These are phyloP conservation scores for Azemiops feae DNA, from an alignment of 2,113 vertebrate genomes.

Conservation along the genomic window DNA sequence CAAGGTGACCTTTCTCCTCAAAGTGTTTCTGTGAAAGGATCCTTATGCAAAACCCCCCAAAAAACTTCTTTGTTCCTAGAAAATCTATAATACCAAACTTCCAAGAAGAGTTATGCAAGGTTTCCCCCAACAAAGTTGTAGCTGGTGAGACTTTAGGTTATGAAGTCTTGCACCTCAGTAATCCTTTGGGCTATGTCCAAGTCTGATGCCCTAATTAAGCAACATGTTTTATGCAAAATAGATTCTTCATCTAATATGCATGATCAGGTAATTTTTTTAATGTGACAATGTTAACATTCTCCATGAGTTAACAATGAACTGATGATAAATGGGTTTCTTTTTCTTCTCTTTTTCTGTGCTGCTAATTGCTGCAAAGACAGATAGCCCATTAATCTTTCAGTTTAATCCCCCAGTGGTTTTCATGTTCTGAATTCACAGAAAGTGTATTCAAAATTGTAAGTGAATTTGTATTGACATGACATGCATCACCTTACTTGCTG, in stretches of 20 bases:
- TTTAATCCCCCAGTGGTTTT: slow-evolving; percentile 32
- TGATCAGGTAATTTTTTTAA: slow-evolving; percentile 20
- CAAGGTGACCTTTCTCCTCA: background rate
- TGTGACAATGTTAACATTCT: background rate
- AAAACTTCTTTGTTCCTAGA: background rate
- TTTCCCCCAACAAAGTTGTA: background rate
- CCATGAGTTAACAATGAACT: slow-evolving; percentile 18
- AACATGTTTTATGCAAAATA: slow-evolving; percentile 17
- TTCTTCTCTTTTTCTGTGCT: background rate
- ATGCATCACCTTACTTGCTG: background rate
- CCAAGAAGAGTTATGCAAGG: background rate
- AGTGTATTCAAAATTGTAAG: slow-evolving; percentile 12
- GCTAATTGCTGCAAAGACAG: slow-evolving; percentile 26
- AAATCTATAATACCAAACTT: background rate
- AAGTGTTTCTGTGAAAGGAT: background rate
- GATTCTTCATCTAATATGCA: slow-evolving; percentile 8
- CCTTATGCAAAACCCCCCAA: background rate
- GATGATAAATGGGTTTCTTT: slow-evolving; percentile 14
- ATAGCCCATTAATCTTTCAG: slow-evolving; percentile 41
- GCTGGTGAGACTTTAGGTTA: background rate
- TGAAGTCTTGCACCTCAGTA: background rate
- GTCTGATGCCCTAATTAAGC: background rate
- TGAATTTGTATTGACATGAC: slow-evolving; percentile 21
- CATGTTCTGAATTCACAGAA: slow-evolving; percentile 13
- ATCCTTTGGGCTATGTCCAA: background rate